Evolutionary conservation across 2,797 vertebrate genomes (phyloP).

Genomic region (Acrossocheilus fasciatus): DNA sequence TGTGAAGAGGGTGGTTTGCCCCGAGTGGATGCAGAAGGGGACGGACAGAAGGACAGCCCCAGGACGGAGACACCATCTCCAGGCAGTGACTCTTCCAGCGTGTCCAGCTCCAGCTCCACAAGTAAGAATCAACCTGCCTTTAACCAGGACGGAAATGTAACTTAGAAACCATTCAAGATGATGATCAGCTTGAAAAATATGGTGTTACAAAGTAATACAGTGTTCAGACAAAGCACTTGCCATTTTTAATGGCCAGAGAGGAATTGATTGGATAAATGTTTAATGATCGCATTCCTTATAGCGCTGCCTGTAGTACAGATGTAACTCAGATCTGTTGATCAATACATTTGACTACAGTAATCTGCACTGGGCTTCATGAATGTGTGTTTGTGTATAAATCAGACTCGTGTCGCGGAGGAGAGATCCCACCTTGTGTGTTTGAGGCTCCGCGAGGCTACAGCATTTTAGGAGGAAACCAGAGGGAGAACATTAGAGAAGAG

Average conservation of each 20-base stretch:
- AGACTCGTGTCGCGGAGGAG: conserved; percentile 90
- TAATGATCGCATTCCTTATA: conserved; percentile 22
- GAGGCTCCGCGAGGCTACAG: conserved; percentile 93
- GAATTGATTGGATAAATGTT: conserved; percentile 37
- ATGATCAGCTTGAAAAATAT: not conserved
- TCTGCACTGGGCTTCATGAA: not conserved
- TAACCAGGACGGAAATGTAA: conserved; percentile 16
- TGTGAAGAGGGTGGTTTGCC: conserved; percentile 87
- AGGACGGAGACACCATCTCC: conserved; percentile 90
- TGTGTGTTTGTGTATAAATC: conserved; percentile 49
- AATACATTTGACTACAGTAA: conserved; percentile 28
- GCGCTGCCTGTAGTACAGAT: not conserved
- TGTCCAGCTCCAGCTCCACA: conserved; percentile 96
- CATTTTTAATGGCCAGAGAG: conserved; percentile 30
- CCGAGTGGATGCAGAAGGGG: conserved; percentile 61
- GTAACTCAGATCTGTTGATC: conserved; percentile 18
- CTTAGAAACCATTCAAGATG: conserved; percentile 22
- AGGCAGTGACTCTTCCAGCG: conserved; percentile 93
- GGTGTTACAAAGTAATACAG: conserved; percentile 29
- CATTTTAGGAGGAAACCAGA: conserved; percentile 88
- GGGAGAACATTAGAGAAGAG: conserved; percentile 89
- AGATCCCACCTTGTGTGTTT: conserved; percentile 91
- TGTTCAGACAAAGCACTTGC: conserved; percentile 34
- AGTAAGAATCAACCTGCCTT: conserved; percentile 74
- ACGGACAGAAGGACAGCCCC: conserved; percentile 76